Evolutionary conservation across 1,140 invertebrate species (phyloP).

Genomic region (Caenorhabditis inopinata): DNA sequence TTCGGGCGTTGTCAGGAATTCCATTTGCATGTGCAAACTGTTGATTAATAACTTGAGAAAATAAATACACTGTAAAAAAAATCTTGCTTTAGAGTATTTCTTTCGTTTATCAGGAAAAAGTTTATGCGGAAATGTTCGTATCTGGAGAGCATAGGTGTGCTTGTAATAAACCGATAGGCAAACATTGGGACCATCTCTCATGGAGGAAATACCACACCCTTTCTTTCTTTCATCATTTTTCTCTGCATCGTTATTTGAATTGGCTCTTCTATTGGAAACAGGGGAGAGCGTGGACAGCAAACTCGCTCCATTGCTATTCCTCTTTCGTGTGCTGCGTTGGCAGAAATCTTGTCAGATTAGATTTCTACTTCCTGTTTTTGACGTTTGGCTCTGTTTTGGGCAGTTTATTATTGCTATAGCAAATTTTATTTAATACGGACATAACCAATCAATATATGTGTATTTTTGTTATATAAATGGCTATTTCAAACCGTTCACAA

Average conservation of each 20-base stretch:
- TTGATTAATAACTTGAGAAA: no score
- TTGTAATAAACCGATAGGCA: constrained; percentile 12
- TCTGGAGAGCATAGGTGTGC: background rate
- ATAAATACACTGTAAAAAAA: no score
- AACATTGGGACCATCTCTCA: constrained; percentile 20
- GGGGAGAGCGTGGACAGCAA: background rate
- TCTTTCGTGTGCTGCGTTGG: background rate
- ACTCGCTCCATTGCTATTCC: background rate
- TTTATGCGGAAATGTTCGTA: background rate
- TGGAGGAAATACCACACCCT: background rate
- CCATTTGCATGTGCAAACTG: no score
- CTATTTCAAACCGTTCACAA: no score
- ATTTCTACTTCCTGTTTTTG: background rate
- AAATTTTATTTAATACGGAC: no score
- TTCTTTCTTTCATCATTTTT: no score
- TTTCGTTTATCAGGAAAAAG: background rate
- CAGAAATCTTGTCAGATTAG: background rate
- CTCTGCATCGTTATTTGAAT: constrained; percentile 14
- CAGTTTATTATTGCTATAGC: no score
- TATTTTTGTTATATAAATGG: no score
- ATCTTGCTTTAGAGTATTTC: no score
- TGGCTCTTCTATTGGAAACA: background rate
- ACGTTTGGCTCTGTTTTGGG: background rate
- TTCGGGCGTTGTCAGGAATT: no score
- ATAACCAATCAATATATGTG: no score